Evolutionary conservation across 2,888 invertebrate species (phyloP), one percentile per base, ranked within the genome.

Genomic region (Leptothorax acervorum): DNA sequence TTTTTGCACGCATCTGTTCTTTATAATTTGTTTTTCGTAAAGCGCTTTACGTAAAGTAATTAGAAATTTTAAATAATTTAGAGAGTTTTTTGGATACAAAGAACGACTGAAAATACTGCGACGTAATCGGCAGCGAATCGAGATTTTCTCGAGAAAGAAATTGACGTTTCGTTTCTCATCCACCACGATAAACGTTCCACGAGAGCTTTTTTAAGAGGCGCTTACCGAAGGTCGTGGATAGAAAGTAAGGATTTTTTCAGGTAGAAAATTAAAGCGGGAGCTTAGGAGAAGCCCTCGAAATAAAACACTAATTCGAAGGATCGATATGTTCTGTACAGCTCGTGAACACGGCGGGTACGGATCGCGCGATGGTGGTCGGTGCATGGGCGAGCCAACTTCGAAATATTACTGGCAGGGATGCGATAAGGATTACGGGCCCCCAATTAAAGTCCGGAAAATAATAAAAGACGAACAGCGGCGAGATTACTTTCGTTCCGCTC

Each of bases 201-300:
- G 73, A 62, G 79, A n/a, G 39, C 6, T 51, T 39, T 73, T 71
- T 79, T 60, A 81, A 81, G 73, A 81, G 48, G 66, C 78, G 86
- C 28, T 83, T 82, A 65, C 55, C 66, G 81, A 79, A 82, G 84
- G 85, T 87, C 71, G 82, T 42, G 70, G 66, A 84, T 60, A 82
- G 85, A 79, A 88, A 85, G 90, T 86, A 89, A 89, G 85, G 86
- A 92, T 92, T 92, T 92, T 93, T 87, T 93, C 93, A 92, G 91
- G 93, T 93, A 92, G 93, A 93, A 93, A 92, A 93, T 93, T 92
- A 92, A 92, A 93, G 90, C 90, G 86, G 88, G 86, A 88, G 92
- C 89, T 91, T 90, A 88, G 84, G 87, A 87, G 90, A 88, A 89
- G 87, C 91, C 86, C 90, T 91, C 85, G 89, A 91, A 92, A 92